Conservation (phyloP, 2,797 vertebrate genomes). For the Lepidocolaptes lacrymiger region DNA sequence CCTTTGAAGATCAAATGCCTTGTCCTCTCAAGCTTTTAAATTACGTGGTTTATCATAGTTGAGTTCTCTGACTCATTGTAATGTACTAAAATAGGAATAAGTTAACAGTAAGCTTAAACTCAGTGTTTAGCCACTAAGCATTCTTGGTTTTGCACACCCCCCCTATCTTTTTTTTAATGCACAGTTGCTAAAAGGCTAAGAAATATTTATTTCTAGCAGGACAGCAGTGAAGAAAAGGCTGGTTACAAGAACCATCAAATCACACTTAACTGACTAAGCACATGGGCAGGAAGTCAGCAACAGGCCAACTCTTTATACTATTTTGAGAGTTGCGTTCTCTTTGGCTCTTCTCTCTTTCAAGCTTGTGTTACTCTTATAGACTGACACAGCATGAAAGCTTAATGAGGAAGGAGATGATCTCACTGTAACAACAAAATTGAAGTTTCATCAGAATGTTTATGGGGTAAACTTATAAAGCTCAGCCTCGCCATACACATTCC, state of each 20-base stretch:
- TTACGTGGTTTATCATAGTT: constrained; percentile 61
- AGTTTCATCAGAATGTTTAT: constrained; percentile 62
- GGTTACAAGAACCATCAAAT: constrained; percentile 49
- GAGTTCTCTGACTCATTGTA: constrained; percentile 56
- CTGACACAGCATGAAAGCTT: constrained; percentile 70
- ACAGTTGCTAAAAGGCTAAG: constrained; percentile 30
- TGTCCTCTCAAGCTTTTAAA: constrained; percentile 61
- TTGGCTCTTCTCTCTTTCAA: constrained; percentile 51
- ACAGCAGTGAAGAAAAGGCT: constrained; percentile 23
- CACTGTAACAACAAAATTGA: constrained; percentile 64
- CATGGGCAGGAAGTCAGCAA: constrained; percentile 53
- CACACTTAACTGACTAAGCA: constrained; percentile 58
- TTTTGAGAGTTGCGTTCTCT: constrained; percentile 53
- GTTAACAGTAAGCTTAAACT: constrained; percentile 33
- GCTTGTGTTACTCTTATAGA: constrained; percentile 63
- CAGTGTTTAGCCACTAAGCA: constrained; percentile 9
- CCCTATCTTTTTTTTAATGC: not conserved
- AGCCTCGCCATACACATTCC: constrained; percentile 17
- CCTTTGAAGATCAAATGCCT: constrained; percentile 64
- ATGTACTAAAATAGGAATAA: constrained; percentile 51
- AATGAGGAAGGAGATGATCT: constrained; percentile 70
- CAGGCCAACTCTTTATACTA: constrained; percentile 59
- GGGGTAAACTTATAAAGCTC: constrained; percentile 54
- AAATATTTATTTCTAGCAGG: constrained; percentile 29
- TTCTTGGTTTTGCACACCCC: not conserved